These are phyloP conservation scores for Enoplosus armatus DNA, from an alignment of 2,797 vertebrate genomes.

Conservation along the genomic window DNA sequence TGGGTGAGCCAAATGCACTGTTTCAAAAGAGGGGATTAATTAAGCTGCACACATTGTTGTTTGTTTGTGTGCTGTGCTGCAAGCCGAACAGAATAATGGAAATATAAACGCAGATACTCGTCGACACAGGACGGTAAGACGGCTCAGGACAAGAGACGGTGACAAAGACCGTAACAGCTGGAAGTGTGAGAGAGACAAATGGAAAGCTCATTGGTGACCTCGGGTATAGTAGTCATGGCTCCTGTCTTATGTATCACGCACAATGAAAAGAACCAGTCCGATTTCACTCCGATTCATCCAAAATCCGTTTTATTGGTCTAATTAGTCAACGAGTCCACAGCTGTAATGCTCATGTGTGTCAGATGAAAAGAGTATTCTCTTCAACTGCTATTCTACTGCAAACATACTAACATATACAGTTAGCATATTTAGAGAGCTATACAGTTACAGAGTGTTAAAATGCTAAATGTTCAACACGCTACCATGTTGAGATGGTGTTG, in stretches of 20 bases:
- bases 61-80: not conserved
- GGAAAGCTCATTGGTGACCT: not conserved
- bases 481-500: not conserved
- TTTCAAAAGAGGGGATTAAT: slow-evolving; percentile 31
- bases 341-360: not conserved
- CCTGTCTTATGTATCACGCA: not conserved
- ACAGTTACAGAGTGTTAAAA: no score
- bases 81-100: not conserved
- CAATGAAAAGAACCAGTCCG: not conserved
- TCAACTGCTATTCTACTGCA: not conserved
- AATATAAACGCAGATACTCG: not conserved
- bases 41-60: not conserved
- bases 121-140: not conserved
- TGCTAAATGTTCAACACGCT: no score
- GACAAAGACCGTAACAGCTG: not conserved
- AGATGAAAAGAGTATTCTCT: no score
- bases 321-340: not conserved
- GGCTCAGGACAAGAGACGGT: not conserved
- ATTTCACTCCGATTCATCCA: not conserved
- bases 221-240: not conserved
- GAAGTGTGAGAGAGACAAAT: not conserved
- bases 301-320: not conserved
- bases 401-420: no score
- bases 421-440: no score
- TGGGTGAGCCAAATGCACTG: slow-evolving; percentile 14